Conservation (phyloP, 2,797 vertebrate genomes). For the Cuniculus paca region DNA sequence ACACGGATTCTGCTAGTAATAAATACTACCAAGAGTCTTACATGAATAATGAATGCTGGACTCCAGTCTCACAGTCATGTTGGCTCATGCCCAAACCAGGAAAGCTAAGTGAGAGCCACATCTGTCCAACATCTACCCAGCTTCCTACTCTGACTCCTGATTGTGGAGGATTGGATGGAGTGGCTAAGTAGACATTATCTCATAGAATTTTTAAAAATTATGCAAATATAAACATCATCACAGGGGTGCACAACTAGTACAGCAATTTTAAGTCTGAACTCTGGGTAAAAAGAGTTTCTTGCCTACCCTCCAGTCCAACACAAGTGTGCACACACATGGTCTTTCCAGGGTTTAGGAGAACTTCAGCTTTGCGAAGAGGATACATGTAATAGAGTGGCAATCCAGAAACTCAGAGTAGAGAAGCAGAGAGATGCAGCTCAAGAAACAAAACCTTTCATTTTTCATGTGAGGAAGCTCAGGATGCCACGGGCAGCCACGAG, state of each 20-base stretch:
- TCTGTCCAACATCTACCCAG: not conserved
- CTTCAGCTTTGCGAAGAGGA: not conserved
- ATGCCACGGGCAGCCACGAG: not conserved
- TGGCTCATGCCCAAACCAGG: not conserved
- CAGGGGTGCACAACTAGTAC: rapidly evolving
- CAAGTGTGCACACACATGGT: not conserved
- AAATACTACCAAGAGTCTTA: constrained; percentile 30
- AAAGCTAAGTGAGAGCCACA: not conserved
- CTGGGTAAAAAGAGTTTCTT: not conserved
- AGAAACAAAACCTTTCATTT: not conserved
- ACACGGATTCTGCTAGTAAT: not conserved
- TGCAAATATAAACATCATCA: not conserved
- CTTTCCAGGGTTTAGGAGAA: not conserved
- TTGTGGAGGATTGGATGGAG: not conserved
- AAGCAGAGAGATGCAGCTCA: not conserved
- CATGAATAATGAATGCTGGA: not conserved
- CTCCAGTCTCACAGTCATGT: not conserved
- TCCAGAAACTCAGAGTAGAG: not conserved
- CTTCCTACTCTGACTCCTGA: not conserved
- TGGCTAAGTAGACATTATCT: not conserved
- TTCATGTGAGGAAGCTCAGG: not conserved
- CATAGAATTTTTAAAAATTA: not conserved
- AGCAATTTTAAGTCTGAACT: not conserved
- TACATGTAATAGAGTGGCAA: not conserved
- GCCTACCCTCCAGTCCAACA: not conserved